Evolutionary conservation across 2,888 invertebrate species (phyloP), one percentile per base, ranked within the genome.

Genomic region (Cephus rjabovi): DNA sequence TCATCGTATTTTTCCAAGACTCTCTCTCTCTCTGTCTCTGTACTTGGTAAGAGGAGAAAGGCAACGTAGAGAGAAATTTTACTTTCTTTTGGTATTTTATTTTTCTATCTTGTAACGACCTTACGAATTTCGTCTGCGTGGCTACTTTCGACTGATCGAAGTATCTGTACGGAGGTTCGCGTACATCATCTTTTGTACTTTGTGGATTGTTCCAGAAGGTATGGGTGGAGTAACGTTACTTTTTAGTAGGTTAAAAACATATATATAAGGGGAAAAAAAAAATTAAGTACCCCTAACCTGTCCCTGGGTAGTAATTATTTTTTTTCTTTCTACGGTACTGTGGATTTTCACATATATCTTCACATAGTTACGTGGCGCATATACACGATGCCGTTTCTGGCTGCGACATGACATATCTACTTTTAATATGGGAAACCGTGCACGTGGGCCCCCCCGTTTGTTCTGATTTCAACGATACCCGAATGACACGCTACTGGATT

Each of bases 381-480:
- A 56, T 23, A 6, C 23, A 2, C 31, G 31, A 71, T 71, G 3
- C 33, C 71, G 33, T 74, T n/a, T 74, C 34, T 37, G 74, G 15
- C n/a, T 23, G 9, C 23, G 74, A 74, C 74, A 74, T 74, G 74
- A 74, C 34, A 12, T 74, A 74, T 74, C 74, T 74, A 74, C 74
- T 35, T 74, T 74, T 74, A 74, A 74, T 74, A 74, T 37, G 74
- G 30, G 74, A 74, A 34, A 37, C 11, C 34, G 74, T 34, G 74
- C 34, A 74, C 37, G 34, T 34, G 74, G 74, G 73, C 70, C 75
- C 34, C 34, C 34, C 79, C 81, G 83, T 83, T 86, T 82, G 86
- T 85, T 86, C 85, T 79, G 85, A 85, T 85, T 85, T 85, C 83
- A 82, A 82, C 82, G 86, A 85, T 84, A 86, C 82, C 23, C 83